These are phyloP conservation scores for Lasiurus borealis DNA, from an alignment of 2,113 vertebrate genomes.

Conservation along the genomic window DNA sequence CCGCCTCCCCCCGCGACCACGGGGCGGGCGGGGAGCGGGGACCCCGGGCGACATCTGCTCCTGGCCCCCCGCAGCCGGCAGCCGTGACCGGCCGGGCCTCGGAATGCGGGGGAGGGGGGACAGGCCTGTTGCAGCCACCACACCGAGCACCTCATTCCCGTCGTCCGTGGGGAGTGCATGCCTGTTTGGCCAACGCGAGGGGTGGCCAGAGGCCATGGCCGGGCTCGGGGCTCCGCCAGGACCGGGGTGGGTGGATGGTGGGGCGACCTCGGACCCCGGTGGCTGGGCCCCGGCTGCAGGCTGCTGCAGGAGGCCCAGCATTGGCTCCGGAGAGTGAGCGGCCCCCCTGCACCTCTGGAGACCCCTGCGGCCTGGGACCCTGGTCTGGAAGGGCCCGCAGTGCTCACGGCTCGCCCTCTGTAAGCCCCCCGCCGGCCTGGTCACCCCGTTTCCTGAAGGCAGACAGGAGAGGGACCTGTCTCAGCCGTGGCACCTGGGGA, in stretches of 20 bases:
- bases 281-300: neutral
- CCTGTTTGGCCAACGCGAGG: no score
- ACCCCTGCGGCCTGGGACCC: neutral
- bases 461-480: neutral
- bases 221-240: neutral
- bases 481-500: neutral
- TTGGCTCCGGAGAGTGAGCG: accelerated
- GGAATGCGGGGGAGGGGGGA: accelerated
- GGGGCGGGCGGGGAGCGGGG: neutral
- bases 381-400: neutral
- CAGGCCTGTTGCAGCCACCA: accelerated
- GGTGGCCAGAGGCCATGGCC: accelerated
- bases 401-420: accelerated
- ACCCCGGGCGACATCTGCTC: neutral
- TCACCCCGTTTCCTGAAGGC: accelerated
- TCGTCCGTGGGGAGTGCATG: accelerated
- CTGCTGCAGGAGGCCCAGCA: neutral
- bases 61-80: no score
- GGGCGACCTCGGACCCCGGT: accelerated
- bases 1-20: neutral
- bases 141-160: accelerated
- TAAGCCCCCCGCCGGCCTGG: accelerated
- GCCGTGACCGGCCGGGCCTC: no score
- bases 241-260: accelerated
- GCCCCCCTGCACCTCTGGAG: accelerated